phyloP scores from a whole-genome alignment of 2,888 invertebrate species.

The Hirtodrosophila duncani region DNA sequence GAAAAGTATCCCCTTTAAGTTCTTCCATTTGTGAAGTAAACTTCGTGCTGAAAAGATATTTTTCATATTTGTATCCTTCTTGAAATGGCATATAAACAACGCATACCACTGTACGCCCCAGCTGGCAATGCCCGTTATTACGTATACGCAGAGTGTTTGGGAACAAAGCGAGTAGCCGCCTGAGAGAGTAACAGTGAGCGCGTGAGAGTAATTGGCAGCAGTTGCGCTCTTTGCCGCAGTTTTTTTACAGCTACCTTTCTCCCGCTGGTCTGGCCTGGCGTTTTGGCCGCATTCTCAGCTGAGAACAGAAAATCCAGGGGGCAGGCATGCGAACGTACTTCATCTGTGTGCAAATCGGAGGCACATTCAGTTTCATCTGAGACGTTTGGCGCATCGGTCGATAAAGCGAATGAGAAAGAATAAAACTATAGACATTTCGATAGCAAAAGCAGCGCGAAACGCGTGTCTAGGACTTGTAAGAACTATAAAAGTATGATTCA shows the following conservation, averaged over 20 bases:
- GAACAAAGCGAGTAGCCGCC: neutral
- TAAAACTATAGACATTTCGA: constrained; percentile 6
- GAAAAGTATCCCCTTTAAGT: no score
- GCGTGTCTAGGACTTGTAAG: constrained; percentile 35
- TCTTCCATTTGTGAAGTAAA: no score
- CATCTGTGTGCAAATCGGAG: constrained; percentile 61
- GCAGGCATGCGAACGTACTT: no score
- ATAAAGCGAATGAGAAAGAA: constrained; percentile 36
- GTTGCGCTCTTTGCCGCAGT: constrained; percentile 65
- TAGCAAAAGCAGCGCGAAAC: constrained; percentile 34
- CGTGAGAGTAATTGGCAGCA: constrained; percentile 27
- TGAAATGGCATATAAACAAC: no score
- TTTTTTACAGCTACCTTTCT: constrained; percentile 35
- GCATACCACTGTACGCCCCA: constrained; percentile 27
- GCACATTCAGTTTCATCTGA: constrained; percentile 77
- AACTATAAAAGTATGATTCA: no score
- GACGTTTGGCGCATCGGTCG: constrained; percentile 77
- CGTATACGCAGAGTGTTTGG: constrained; percentile 39
- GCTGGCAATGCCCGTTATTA: constrained; percentile 39
- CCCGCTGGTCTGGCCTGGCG: constrained; percentile 34
- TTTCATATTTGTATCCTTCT: no score
- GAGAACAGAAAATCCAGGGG: constrained; percentile 59
- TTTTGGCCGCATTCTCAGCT: constrained; percentile 59
- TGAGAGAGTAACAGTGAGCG: constrained; percentile 11
- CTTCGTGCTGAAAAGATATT: no score